phyloP scores from a whole-genome alignment of 1,140 invertebrate species.

The Drosophila pachea region DNA sequence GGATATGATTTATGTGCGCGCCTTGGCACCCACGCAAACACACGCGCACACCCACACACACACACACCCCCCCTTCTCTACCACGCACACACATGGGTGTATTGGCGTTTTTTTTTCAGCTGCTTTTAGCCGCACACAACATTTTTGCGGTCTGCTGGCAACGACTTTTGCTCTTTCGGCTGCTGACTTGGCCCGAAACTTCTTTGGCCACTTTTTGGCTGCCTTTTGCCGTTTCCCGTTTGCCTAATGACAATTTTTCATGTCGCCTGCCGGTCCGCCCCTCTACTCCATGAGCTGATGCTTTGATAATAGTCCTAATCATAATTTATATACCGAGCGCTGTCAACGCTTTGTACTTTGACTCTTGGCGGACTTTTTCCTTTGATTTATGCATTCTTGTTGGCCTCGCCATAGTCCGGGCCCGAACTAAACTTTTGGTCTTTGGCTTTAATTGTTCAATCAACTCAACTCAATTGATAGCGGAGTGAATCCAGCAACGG shows the following conservation, averaged over 20 bases:
- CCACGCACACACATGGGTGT: conserved; percentile 33
- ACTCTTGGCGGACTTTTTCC: conserved; percentile 5
- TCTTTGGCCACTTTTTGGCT: conserved; percentile 22
- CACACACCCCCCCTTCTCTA: conserved; percentile 4
- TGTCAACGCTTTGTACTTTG: conserved; percentile 36
- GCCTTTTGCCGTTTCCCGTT: conserved; percentile 27
- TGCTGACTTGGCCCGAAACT: conserved; percentile 23
- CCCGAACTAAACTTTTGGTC: too few species aligned
- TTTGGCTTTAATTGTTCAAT: conserved; percentile 18
- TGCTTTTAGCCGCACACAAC: conserved; percentile 35
- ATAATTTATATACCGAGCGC: conserved; percentile 64
- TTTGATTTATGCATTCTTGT: conserved; percentile 56
- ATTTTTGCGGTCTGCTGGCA: not conserved
- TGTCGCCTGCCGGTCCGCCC: conserved; percentile 51
- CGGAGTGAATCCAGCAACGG: conserved; percentile 27
- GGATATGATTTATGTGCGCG: conserved; percentile 68
- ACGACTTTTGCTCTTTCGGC: conserved; percentile 46
- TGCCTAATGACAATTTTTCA: conserved; percentile 74
- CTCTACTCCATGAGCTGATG: conserved; percentile 27
- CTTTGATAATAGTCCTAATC: conserved; percentile 66
- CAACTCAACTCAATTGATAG: conserved; percentile 58
- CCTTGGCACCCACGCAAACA: conserved; percentile 44
- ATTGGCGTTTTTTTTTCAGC: conserved; percentile 20
- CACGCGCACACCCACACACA: conserved; percentile 2
- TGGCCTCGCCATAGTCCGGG: not conserved